These are phyloP conservation scores for Vanessa cardui DNA, from an alignment of 2,888 invertebrate species.

Conservation along the genomic window DNA sequence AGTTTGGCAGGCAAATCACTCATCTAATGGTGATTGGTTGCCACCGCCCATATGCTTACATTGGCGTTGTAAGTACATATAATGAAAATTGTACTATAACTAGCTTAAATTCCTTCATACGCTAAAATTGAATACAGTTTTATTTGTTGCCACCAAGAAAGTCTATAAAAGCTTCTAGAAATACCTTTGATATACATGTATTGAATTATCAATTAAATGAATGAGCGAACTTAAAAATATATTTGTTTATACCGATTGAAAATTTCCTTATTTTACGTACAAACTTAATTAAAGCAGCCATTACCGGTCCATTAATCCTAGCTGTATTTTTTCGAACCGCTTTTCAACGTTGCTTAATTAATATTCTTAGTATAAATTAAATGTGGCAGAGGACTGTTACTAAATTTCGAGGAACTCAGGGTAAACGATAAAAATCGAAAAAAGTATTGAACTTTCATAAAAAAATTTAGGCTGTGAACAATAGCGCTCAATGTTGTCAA, in stretches of 20 bases:
- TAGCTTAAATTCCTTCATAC: too few relatives aligned
- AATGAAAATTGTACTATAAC: too few relatives aligned
- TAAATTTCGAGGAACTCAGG: not conserved
- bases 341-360: slow-evolving; percentile 15
- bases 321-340: slow-evolving; percentile 23
- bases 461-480: not conserved
- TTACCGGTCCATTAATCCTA: slow-evolving; percentile 26
- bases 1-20: too few relatives aligned
- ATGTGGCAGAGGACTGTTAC: slow-evolving; percentile 2
- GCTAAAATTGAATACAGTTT: too few relatives aligned
- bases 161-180: too few relatives aligned
- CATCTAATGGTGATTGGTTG: too few relatives aligned
- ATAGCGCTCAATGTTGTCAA: too few relatives aligned
- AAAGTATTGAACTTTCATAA: not conserved
- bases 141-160: too few relatives aligned
- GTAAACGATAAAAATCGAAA: not conserved
- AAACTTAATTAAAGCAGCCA: slow-evolving; percentile 23
- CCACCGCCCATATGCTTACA: too few relatives aligned
- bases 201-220: too few relatives aligned
- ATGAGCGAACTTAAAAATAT: not conserved
- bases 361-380: slow-evolving; percentile 25
- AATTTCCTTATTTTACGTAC: not conserved
- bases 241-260: not conserved
- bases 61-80: too few relatives aligned
- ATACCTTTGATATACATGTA: too few relatives aligned